phyloP scores from a whole-genome alignment of 1,140 invertebrate species.

The Drosophila eugracilis region DNA sequence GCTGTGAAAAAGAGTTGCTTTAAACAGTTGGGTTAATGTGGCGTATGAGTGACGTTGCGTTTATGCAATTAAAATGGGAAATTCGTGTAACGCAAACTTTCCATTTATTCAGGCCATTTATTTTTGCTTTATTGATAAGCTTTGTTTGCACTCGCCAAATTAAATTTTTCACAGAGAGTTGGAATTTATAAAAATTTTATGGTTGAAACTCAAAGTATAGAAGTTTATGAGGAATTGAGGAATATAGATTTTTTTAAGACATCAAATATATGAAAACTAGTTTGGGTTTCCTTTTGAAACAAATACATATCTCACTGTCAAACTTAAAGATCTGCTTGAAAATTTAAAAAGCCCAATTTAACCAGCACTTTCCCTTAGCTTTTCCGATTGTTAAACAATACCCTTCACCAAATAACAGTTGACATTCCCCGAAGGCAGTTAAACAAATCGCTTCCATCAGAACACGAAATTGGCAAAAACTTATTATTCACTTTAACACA shows the following conservation, averaged over 20 bases:
- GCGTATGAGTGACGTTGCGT: constrained; percentile 53
- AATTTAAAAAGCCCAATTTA: too few relatives aligned
- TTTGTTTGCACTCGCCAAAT: background rate
- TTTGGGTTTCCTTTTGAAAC: too few relatives aligned
- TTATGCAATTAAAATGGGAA: constrained; percentile 50
- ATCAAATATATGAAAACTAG: too few relatives aligned
- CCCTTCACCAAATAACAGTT: background rate
- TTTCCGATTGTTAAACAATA: background rate
- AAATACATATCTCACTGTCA: too few relatives aligned
- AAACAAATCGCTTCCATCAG: constrained; percentile 33
- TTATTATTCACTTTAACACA: constrained; percentile 50
- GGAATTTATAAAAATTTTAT: background rate
- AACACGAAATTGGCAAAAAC: constrained; percentile 35
- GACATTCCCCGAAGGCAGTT: constrained; percentile 18
- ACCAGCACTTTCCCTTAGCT: background rate
- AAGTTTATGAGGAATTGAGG: too few relatives aligned
- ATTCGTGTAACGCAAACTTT: constrained; percentile 14
- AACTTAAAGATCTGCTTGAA: too few relatives aligned
- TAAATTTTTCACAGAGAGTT: background rate
- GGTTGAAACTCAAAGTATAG: too few relatives aligned
- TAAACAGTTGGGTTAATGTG: constrained; percentile 46
- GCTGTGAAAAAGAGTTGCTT: constrained; percentile 7
- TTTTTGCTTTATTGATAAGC: constrained; percentile 1
- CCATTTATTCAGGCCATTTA: constrained; percentile 7
- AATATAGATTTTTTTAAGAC: too few relatives aligned